Evolutionary conservation across 2,888 invertebrate genomes (phyloP).

Genomic region (Tenthredo mesomela): DNA sequence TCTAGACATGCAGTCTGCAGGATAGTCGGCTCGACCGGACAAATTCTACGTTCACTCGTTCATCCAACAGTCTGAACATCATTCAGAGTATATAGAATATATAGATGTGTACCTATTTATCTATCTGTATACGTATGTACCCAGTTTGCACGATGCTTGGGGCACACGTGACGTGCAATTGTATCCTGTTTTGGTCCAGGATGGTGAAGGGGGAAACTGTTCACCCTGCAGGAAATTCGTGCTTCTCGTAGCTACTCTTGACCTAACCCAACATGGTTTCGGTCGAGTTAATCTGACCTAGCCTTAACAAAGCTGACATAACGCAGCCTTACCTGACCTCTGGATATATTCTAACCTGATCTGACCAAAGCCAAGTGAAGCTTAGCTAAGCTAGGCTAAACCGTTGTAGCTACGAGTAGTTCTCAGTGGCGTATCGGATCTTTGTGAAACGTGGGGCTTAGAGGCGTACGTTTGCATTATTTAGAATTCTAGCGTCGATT

Average conservation of each 20-base stretch:
- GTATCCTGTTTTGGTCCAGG: slow-evolving; percentile 37
- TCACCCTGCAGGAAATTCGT: slow-evolving; percentile 7
- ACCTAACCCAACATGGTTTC: slow-evolving; percentile 12
- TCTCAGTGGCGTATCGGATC: slow-evolving; percentile 68
- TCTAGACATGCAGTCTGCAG: neutral
- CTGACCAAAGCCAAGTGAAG: slow-evolving; percentile 48
- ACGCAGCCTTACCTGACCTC: slow-evolving; percentile 6
- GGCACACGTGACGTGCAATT: slow-evolving; percentile 44
- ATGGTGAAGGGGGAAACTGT: no score
- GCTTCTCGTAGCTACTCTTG: slow-evolving; percentile 5
- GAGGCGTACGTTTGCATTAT: slow-evolving; percentile 69
- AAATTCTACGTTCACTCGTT: slow-evolving; percentile 24
- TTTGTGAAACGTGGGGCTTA: slow-evolving; percentile 70
- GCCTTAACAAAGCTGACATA: neutral
- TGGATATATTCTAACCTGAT: slow-evolving; percentile 34
- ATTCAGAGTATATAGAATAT: neutral
- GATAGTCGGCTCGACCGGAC: slow-evolving; percentile 20
- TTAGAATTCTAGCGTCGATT: slow-evolving; percentile 57
- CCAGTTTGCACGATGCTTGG: slow-evolving; percentile 10
- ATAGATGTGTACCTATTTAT: neutral
- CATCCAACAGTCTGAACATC: neutral
- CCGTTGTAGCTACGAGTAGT: slow-evolving; percentile 34
- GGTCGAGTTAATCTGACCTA: neutral
- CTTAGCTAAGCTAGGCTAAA: slow-evolving; percentile 47
- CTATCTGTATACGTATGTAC: neutral